Conservation (phyloP, 2,888 invertebrate genomes). For the Drosophila koepferae region DNA sequence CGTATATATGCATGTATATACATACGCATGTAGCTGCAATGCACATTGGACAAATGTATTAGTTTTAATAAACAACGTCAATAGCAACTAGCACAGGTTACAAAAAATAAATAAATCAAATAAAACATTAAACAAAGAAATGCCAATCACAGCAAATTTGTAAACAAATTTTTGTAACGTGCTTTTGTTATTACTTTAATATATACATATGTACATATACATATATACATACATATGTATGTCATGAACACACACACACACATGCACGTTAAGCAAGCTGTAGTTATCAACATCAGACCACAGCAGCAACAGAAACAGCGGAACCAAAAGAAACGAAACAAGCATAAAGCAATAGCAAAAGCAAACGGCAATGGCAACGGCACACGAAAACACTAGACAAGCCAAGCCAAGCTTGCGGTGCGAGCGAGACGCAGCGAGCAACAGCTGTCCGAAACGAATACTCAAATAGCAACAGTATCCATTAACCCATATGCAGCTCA, state of each 20-base stretch:
- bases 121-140: slow-evolving; percentile 8
- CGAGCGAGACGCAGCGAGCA: slow-evolving; percentile 20
- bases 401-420: slow-evolving; percentile 31
- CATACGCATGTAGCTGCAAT: neutral
- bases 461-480: slow-evolving; percentile 28
- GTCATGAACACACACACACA: slow-evolving; percentile 2
- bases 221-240: neutral
- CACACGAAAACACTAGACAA: slow-evolving; percentile 13
- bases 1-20: neutral
- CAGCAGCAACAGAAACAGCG: slow-evolving; percentile 13
- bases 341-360: slow-evolving; percentile 24
- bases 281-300: slow-evolving; percentile 52
- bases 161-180: slow-evolving; percentile 48
- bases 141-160: slow-evolving; percentile 31
- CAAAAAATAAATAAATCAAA: slow-evolving; percentile 7
- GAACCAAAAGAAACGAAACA: slow-evolving; percentile 35
- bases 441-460: slow-evolving; percentile 46
- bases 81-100: slow-evolving; percentile 8
- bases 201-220: too few relatives aligned
- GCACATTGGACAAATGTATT: slow-evolving; percentile 30
- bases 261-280: slow-evolving; percentile 2
- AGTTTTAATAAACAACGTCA: slow-evolving; percentile 35
- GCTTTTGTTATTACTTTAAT: slow-evolving; percentile 26
- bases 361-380: slow-evolving; percentile 19
- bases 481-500: slow-evolving; percentile 43